phyloP scores from a whole-genome alignment of 1,140 invertebrate genomes.

The Nasonia giraulti region DNA sequence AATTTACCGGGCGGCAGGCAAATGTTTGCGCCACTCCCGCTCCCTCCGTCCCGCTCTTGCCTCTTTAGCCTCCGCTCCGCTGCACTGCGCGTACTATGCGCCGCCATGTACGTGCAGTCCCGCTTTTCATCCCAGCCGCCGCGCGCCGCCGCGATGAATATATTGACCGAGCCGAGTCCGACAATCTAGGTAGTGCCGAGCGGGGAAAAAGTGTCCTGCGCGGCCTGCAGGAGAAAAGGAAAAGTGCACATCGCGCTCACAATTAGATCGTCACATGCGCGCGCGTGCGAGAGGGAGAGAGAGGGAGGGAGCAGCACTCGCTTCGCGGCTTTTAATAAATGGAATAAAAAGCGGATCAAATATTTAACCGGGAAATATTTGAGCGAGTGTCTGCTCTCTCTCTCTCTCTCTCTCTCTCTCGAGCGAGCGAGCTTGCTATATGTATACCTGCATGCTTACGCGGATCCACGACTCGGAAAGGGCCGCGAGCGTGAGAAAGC shows the following conservation, averaged over 20 bases:
- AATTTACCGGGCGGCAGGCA: constrained; percentile 75
- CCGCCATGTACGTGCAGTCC: constrained; percentile 3
- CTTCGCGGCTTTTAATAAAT: constrained; percentile 67
- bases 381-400: constrained; percentile 60
- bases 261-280: constrained; percentile 37
- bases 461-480: no score
- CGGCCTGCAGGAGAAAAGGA: not conserved
- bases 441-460: no score
- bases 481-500: constrained; percentile 46
- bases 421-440: no score
- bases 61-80: not conserved
- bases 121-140: constrained; percentile 55
- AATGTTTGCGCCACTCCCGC: constrained; percentile 74
- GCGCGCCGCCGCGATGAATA: constrained; percentile 56
- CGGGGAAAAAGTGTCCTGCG: not conserved
- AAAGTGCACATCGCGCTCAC: not conserved
- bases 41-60: constrained; percentile 53
- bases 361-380: constrained; percentile 70
- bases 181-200: constrained; percentile 52
- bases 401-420: not conserved
- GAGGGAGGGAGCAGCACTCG: constrained; percentile 45
- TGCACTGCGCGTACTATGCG: not conserved
- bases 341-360: constrained; percentile 68
- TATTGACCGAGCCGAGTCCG: constrained; percentile 60
- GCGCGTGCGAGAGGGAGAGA: no score